Evolutionary conservation across 1,140 invertebrate species (phyloP), one percentile per base, ranked within the genome.

Genomic region (Megalonaias nervosa): DNA sequence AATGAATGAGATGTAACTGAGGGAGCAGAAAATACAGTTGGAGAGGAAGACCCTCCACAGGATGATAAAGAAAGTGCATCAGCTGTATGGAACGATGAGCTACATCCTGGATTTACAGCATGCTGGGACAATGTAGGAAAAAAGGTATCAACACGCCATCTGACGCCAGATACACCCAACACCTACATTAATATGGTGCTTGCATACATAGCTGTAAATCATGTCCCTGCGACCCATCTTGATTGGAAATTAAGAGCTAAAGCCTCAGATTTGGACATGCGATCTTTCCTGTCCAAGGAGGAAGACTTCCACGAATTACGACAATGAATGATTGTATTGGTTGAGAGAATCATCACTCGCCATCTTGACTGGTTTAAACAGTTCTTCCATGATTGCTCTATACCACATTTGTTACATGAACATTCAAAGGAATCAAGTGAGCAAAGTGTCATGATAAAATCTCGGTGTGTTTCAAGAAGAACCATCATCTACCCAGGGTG

Each of bases 321-420:
- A 15, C 57, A 56, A 17, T 23, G 68, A 59, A 77, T 71, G 69
- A 66, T 9, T 38, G 59, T 62, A 2, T 31, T 61, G 14, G 59
- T 62, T 2, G 70, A 60, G 2, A 16, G 69, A 65, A 71, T 77
- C 19, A 66, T 71, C 56, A 60, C 21, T 16, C 16, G 55, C 16
- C 61, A 71, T 23, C 17, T 77, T 1, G 5, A 14, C 2, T 77
- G 68, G n/a, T n/a, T n/a, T n/a, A n/a, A n/a, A n/a, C n/a, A n/a
- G 75, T 76, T 77, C 19, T 55, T 48, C 9, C 23, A 65, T 9
- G 17, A 66, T 23, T 77, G 71, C 64, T 57, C 38, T 66, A 62
- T 66, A 12, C 48, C 67, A 21, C 69, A 71, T 57, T 21, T 71
- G 11, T 21, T 68, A n/a, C 58, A 75, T 48, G 38, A 75, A 14